A percentile compares a stretch with the other conserved stretches of the same genome.
Conservation (phyloP, 2,888 invertebrate species). For the Lepidocyrtinus sp. region DNA sequence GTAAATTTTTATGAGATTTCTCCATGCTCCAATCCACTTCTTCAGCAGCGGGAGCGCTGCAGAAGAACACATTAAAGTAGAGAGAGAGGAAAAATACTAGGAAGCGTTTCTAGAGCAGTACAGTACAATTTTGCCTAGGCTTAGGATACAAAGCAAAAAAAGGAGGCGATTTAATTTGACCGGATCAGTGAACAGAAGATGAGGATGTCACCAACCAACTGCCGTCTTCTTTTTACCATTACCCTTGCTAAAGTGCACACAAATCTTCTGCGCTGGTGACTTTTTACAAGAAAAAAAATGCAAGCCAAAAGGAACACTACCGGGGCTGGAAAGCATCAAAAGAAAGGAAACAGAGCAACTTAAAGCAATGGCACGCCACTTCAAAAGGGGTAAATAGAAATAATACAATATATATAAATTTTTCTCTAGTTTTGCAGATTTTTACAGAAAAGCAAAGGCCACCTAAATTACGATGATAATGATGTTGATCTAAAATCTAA, state of each 20-base stretch:
- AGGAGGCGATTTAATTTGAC: slow-evolving; percentile 56
- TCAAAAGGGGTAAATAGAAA: neutral
- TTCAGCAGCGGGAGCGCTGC: neutral
- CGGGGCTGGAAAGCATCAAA: neutral
- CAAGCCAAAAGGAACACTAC: neutral
- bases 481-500: neutral
- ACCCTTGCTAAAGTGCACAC: slow-evolving; percentile 40
- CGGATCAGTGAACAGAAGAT: slow-evolving; percentile 60
- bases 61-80: neutral
- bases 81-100: neutral
- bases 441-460: neutral
- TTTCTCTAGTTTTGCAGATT: neutral
- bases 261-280: slow-evolving; percentile 41
- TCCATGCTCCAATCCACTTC: slow-evolving; percentile 35
- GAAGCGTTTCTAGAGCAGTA: slow-evolving; percentile 10
- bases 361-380: neutral
- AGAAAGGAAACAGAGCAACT: neutral
- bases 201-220: slow-evolving; percentile 58
- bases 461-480: neutral
- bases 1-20: slow-evolving; percentile 56
- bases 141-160: slow-evolving; percentile 38
- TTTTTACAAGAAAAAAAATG: slow-evolving; percentile 22
- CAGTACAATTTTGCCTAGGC: neutral
- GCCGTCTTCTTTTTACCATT: slow-evolving; percentile 39
- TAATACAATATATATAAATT: neutral